phyloP scores from a whole-genome alignment of 1,140 invertebrate genomes.

The Drosophila aff. region DNA sequence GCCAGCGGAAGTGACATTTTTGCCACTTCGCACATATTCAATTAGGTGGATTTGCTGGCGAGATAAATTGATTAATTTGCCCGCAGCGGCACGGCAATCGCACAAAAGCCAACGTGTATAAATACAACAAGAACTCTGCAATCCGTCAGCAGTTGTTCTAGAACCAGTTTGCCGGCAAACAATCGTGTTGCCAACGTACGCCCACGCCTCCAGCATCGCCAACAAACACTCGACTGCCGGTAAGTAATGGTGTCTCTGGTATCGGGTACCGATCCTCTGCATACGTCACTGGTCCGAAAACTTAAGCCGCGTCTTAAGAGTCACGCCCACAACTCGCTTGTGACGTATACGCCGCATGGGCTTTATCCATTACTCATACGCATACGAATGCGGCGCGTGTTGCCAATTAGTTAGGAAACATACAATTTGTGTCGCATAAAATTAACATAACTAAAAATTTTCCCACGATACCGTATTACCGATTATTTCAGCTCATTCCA shows the following conservation, averaged over 20 bases:
- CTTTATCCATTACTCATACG: constrained; percentile 59
- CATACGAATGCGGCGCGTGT: constrained; percentile 61
- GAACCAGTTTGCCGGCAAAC: constrained; percentile 77
- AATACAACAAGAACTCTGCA: constrained; percentile 80
- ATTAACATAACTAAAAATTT: constrained; percentile 67
- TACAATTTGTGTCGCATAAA: constrained; percentile 60
- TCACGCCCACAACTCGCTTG: constrained; percentile 65
- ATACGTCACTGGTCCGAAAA: constrained; percentile 63
- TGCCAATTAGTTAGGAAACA: constrained; percentile 61
- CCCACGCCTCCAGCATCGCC: constrained; percentile 45
- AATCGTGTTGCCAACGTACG: constrained; percentile 52
- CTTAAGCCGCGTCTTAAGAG: constrained; percentile 48
- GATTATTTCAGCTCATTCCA: constrained; percentile 12
- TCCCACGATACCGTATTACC: constrained; percentile 61
- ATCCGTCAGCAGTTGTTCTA: constrained; percentile 50
- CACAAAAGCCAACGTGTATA: constrained; percentile 51
- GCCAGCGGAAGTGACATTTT: constrained; percentile 73
- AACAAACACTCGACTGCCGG: constrained; percentile 59
- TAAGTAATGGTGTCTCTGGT: constrained; percentile 36
- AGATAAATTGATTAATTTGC: constrained; percentile 79
- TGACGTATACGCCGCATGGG: constrained; percentile 57
- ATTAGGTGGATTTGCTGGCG: constrained; percentile 67
- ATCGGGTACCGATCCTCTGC: constrained; percentile 28
- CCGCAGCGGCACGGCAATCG: constrained; percentile 18
- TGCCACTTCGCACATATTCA: constrained; percentile 59